These are phyloP conservation scores for Platerodrilus igneus DNA, from an alignment of 2,888 invertebrate genomes.

Conservation along the genomic window DNA sequence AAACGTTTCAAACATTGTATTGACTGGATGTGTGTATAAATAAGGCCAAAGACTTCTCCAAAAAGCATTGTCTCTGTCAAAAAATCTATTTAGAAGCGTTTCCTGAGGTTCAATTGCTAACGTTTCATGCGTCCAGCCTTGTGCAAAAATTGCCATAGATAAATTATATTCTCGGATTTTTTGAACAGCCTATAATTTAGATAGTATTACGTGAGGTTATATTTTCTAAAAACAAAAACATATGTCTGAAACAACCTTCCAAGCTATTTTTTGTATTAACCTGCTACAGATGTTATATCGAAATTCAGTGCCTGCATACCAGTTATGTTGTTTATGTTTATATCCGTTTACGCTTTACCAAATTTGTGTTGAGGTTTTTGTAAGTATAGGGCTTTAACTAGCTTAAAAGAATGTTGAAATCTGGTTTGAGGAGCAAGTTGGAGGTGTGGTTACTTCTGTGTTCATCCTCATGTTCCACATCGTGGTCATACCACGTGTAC, in stretches of 20 bases:
- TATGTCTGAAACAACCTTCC: conserved; percentile 2
- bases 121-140: conserved; percentile 89
- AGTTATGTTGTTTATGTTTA: too few relatives aligned
- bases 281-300: too few relatives aligned
- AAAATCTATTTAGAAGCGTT: conserved; percentile 48
- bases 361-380: too few relatives aligned
- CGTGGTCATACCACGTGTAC: too few relatives aligned
- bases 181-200: conserved; percentile 60
- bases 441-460: too few relatives aligned
- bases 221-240: background rate
- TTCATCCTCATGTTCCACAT: too few relatives aligned
- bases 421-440: too few relatives aligned
- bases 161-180: conserved; percentile 60
- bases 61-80: conserved; percentile 64
- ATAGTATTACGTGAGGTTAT: background rate
- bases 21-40: conserved; percentile 65
- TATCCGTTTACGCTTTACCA: too few relatives aligned
- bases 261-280: too few relatives aligned
- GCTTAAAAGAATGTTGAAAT: too few relatives aligned
- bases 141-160: conserved; percentile 91
- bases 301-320: too few relatives aligned
- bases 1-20: conserved; percentile 63
- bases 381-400: too few relatives aligned
- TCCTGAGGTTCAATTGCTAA: conserved; percentile 35
- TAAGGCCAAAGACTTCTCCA: conserved; percentile 71